Evolutionary conservation across 2,888 invertebrate species (phyloP).

Genomic region (Thereva nobilitata): DNA sequence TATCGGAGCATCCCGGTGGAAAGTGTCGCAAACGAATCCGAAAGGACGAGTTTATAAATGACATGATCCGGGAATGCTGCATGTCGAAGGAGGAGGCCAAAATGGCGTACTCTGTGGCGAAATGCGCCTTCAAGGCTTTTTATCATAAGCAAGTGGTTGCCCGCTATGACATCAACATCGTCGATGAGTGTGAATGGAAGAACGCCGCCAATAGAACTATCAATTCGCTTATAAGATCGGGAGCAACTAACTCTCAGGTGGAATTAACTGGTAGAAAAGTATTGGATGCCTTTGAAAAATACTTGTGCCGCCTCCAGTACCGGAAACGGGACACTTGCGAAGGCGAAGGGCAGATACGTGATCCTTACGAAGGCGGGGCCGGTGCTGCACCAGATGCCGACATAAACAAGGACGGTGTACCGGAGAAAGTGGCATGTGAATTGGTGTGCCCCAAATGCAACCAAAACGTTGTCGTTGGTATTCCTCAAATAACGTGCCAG

Average conservation of each 20-base stretch:
- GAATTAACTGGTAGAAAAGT: slow-evolving; percentile 13
- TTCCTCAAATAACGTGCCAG: too few species aligned
- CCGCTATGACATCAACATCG: slow-evolving; percentile 5
- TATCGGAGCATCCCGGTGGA: slow-evolving; percentile 19
- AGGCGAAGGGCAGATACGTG: too few species aligned
- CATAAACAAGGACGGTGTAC: too few species aligned
- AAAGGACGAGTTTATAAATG: slow-evolving; percentile 20
- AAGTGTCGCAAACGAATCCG: slow-evolving; percentile 14
- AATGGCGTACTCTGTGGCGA: slow-evolving; percentile 15
- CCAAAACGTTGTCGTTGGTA: too few species aligned
- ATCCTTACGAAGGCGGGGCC: too few species aligned
- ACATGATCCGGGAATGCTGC: slow-evolving; percentile 18
- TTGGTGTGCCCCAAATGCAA: too few species aligned
- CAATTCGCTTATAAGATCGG: not conserved
- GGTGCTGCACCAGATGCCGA: too few species aligned
- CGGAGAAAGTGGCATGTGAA: too few species aligned
- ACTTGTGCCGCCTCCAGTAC: slow-evolving; percentile 9
- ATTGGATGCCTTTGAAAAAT: slow-evolving; percentile 14
- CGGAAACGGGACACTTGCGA: not conserved
- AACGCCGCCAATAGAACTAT: slow-evolving; percentile 18
- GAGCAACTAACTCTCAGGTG: slow-evolving; percentile 11
- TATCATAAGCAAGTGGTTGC: slow-evolving; percentile 20
- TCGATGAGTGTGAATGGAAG: slow-evolving; percentile 27
- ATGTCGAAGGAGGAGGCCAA: slow-evolving; percentile 19
- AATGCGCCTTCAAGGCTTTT: slow-evolving; percentile 22